Evolutionary conservation across 2,797 vertebrate species (phyloP).

Genomic region (Sebastes nivosus): DNA sequence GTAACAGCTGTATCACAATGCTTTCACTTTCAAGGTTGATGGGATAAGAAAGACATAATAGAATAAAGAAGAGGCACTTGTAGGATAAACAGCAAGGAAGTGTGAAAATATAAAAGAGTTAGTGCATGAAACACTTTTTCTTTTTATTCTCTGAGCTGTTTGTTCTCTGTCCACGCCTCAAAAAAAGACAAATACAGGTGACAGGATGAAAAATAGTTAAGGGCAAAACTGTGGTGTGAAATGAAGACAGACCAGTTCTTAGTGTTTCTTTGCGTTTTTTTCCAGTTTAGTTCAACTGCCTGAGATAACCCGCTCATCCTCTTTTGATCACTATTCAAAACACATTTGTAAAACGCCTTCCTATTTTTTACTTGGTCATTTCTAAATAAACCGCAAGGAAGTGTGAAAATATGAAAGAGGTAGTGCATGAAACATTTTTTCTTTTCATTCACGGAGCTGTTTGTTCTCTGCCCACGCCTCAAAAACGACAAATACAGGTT

Average conservation of each 20-base stretch:
- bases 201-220: not conserved
- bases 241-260: not conserved
- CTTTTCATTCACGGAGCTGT: too few species aligned
- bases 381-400: too few species aligned
- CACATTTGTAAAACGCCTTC: not conserved
- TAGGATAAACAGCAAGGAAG: not conserved
- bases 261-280: too few species aligned
- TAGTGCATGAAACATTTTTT: too few species aligned
- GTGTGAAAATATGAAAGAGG: too few species aligned
- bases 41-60: not conserved
- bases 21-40: not conserved
- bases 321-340: not conserved
- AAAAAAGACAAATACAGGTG: not conserved
- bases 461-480: too few species aligned
- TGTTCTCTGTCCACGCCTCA: not conserved
- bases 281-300: not conserved
- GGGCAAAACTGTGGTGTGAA: not conserved
- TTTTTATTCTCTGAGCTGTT: not conserved
- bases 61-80: not conserved
- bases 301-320: not conserved
- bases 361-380: too few species aligned
- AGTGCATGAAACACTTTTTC: not conserved
- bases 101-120: not conserved
- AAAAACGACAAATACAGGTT: too few species aligned
- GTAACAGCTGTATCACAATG: constrained; percentile 40